Percentiles rank a stretch among this genome's conserved stretches.
Conservation (phyloP, 2,888 invertebrate genomes). For the Autographa gamma region DNA sequence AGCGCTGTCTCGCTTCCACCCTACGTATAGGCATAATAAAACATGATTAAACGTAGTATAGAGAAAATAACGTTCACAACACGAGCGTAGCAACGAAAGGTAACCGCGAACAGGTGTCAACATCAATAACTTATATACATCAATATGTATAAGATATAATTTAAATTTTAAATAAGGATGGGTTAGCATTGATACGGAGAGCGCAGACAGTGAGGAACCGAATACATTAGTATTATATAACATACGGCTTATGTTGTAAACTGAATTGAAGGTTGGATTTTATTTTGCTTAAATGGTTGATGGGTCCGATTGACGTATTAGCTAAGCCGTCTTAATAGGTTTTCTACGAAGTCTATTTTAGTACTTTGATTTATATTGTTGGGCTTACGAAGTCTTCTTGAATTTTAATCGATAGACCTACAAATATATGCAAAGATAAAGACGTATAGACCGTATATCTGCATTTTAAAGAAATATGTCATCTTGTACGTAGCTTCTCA, state of each 20-base stretch:
- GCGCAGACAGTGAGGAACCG: constrained; percentile 65
- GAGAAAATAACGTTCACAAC: neutral
- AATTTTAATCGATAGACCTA: no score
- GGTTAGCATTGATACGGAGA: constrained; percentile 49
- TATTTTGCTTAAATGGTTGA: neutral
- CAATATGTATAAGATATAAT: constrained; percentile 53
- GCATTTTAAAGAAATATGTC: no score
- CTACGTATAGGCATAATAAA: neutral
- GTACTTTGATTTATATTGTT: no score
- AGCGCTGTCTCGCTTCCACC: no score
- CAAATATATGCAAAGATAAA: no score
- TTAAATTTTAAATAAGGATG: constrained; percentile 55
- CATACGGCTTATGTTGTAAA: constrained; percentile 21
- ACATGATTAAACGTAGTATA: neutral
- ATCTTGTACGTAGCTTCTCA: no score
- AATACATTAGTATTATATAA: constrained; percentile 54
- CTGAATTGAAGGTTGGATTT: neutral
- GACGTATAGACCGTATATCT: no score
- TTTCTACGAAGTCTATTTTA: no score
- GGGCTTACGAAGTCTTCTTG: no score
- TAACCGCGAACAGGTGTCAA: constrained; percentile 56
- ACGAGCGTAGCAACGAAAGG: constrained; percentile 42
- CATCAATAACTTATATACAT: constrained; percentile 51
- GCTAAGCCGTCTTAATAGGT: no score
- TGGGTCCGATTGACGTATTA: no score